phyloP scores from a whole-genome alignment of 2,888 invertebrate genomes.

The Cancer borealis region DNA sequence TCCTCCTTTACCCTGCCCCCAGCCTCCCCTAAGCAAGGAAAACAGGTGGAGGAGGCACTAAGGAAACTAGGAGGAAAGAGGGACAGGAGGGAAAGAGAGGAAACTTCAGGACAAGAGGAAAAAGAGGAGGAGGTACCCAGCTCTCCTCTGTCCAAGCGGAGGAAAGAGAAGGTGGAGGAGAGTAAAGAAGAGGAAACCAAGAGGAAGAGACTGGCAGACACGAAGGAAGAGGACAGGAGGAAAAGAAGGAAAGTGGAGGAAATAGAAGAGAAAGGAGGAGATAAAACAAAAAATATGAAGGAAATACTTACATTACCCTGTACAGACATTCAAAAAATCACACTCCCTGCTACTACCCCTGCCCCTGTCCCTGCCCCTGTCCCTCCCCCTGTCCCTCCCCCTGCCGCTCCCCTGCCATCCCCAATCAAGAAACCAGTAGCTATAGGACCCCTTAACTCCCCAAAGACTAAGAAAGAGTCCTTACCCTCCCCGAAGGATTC shows the following conservation, averaged over 20 bases:
- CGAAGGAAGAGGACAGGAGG: slow-evolving; percentile 9
- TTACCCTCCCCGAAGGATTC: neutral
- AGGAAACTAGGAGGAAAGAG: slow-evolving; percentile 18
- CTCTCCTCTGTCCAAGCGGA: neutral
- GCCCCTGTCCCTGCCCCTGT: neutral
- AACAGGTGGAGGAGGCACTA: neutral
- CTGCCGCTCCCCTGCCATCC: neutral
- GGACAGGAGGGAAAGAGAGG: neutral
- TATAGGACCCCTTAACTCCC: neutral
- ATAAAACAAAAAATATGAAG: neutral
- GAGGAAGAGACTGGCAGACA: neutral
- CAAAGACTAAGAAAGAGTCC: neutral
- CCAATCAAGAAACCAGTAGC: neutral
- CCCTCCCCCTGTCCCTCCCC: neutral
- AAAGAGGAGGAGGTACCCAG: neutral
- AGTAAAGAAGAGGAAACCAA: neutral
- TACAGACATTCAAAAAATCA: neutral
- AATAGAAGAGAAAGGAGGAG: neutral
- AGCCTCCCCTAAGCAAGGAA: neutral
- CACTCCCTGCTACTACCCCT: neutral
- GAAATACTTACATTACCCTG: neutral
- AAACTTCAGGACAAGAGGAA: neutral
- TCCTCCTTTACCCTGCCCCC: neutral
- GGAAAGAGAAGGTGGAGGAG: slow-evolving; percentile 11
- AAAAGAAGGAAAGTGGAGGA: slow-evolving; percentile 7